A percentile compares a stretch with the other conserved stretches of the same genome.
Evolutionary conservation across 2,888 invertebrate species (phyloP).

Genomic region (Coelinius sp.): DNA sequence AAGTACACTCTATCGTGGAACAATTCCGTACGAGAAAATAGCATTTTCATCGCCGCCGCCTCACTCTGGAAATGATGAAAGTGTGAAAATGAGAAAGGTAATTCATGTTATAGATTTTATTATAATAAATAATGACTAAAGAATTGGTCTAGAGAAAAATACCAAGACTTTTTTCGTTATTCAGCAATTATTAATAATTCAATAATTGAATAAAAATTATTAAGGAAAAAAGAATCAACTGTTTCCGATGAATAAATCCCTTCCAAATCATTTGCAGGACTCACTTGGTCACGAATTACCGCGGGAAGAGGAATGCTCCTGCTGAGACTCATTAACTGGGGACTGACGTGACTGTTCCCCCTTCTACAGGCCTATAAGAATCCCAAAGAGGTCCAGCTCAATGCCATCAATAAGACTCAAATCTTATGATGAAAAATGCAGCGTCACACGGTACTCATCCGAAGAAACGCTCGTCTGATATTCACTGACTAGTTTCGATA

Average conservation of each 20-base stretch:
- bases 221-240: not conserved
- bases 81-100: constrained; percentile 61
- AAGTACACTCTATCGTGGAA: constrained; percentile 63
- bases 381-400: constrained; percentile 55
- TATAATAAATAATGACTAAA: not conserved
- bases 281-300: constrained; percentile 59
- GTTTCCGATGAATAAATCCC: not conserved
- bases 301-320: constrained; percentile 65
- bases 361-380: constrained; percentile 13
- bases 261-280: constrained; percentile 51
- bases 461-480: constrained; percentile 62
- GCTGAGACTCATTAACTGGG: constrained; percentile 64
- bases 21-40: constrained; percentile 66
- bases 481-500: not conserved
- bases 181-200: no score
- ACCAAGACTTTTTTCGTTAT: no score
- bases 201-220: not conserved
- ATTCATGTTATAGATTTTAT: not conserved
- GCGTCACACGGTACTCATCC: constrained; percentile 49
- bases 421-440: constrained; percentile 43
- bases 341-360: constrained; percentile 55
- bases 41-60: constrained; percentile 62
- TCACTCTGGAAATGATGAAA: constrained; percentile 59
- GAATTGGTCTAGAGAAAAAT: no score
- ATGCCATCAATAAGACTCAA: constrained; percentile 52